phyloP scores from a whole-genome alignment of 92 coral and sea anemone genomes.

The Chrysogorgia sp. region DNA sequence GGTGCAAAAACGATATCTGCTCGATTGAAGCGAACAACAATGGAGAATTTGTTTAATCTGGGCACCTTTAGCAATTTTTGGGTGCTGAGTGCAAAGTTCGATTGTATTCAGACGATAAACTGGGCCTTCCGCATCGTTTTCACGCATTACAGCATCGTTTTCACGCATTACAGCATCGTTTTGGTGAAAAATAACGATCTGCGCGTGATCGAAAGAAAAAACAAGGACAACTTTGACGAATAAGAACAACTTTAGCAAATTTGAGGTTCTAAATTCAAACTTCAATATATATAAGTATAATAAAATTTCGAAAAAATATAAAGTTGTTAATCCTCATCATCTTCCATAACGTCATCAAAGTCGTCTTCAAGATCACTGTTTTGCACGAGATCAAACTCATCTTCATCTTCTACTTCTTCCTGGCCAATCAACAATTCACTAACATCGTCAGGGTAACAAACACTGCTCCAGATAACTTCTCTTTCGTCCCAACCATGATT shows the following conservation, averaged over 20 bases:
- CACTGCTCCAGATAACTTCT: neutral
- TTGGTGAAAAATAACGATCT: neutral
- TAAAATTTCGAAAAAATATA: neutral
- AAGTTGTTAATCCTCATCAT: neutral
- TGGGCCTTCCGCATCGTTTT: neutral
- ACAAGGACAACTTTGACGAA: neutral
- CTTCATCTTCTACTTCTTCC: neutral
- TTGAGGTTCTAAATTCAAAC: neutral
- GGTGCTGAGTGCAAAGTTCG: too few relatives aligned
- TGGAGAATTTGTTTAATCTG: too few relatives aligned
- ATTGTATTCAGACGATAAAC: too few relatives aligned
- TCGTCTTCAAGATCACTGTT: conserved; percentile 5
- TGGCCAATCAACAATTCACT: conserved; percentile 6
- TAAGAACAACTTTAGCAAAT: neutral
- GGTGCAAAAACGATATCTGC: too few relatives aligned
- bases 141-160: neutral
- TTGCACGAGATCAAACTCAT: neutral
- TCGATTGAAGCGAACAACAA: too few relatives aligned
- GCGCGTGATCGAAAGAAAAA: neutral
- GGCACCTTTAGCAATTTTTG: too few relatives aligned
- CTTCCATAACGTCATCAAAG: neutral
- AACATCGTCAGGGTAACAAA: conserved; percentile 2
- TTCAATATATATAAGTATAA: neutral
- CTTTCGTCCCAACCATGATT: conserved; percentile 3
- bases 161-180: neutral